phyloP scores from a whole-genome alignment of 2,797 vertebrate species.

The Gorsachius magnificus region DNA sequence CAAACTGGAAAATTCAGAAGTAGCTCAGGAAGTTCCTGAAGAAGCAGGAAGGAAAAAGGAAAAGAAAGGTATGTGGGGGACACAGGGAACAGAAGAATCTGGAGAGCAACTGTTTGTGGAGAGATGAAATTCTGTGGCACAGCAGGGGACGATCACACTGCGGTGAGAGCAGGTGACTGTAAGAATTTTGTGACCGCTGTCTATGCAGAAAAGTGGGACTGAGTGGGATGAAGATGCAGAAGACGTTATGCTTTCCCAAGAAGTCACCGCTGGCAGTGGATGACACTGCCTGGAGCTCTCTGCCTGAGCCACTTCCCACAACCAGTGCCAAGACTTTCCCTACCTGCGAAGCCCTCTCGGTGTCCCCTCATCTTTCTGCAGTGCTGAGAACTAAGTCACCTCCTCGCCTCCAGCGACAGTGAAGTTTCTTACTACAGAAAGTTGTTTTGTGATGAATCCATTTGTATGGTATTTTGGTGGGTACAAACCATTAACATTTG shows the following conservation, averaged over 20 bases:
- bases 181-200: neutral
- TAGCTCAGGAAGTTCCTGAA: neutral
- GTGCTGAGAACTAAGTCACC: neutral
- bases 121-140: neutral
- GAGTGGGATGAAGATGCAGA: neutral
- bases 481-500: neutral
- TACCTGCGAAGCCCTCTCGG: neutral
- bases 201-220: neutral
- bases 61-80: neutral
- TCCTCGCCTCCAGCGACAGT: neutral
- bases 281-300: neutral
- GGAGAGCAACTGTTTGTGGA: neutral
- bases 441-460: neutral
- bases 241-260: neutral
- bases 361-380: neutral
- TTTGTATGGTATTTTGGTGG: neutral
- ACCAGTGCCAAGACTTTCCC: neutral
- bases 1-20: neutral
- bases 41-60: neutral
- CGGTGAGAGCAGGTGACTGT: neutral
- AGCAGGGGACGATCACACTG: neutral
- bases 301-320: neutral
- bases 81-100: neutral
- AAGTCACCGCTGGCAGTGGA: neutral
- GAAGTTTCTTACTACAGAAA: neutral